Base-by-base conservation (phyloP, 2,888 invertebrate genomes). In the Nebria salina region DNA sequence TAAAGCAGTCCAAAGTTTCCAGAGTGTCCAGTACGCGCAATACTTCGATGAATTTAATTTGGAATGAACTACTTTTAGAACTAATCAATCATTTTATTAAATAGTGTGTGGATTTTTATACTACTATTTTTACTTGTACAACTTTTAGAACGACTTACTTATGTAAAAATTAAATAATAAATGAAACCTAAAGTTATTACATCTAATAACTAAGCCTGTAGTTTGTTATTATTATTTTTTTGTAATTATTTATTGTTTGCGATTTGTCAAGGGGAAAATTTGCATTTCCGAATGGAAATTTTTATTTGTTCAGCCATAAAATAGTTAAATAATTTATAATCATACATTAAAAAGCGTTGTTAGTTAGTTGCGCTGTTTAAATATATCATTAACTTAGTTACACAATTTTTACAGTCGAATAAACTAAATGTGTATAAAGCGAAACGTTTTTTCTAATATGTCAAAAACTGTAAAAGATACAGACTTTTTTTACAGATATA, bases 1-100 rank as follows among this genome's bases (percentile, higher is more conserved):
- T 15, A 75, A 80, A n/a, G 79, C 75, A 4, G 65, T 80, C 43
- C 80, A 80, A 64, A 75, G 75, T 80, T 80, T 80, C 66, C 80
- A 80, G 43, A 80, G 70, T 1, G 70, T 80, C 15, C 75, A 80
- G 65, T 80, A 80, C 25, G 80, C 80, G 2, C 75, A 70, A 64
- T 80, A 80, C 41, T 80, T 75, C 41, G 80, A 80, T 34, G 80
- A 80, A 65, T 54, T 75, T 43, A 80, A 72, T 64, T 68, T 80
- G 64, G 75, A 80, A 64, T 80, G 75, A 75, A 6, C n/a, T 68
- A 5, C 54, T 54, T 34, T 34, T 4, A 34, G 34, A 34, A 34
- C 5, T 34, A 34, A 34, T 34, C 20, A 20, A 20, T 20, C 20
- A 20, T 20, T 20, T 20, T 20, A 20, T 20, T 20, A 20, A 20